phyloP scores from a whole-genome alignment of 2,888 invertebrate genomes.

The Copidosoma aretas region DNA sequence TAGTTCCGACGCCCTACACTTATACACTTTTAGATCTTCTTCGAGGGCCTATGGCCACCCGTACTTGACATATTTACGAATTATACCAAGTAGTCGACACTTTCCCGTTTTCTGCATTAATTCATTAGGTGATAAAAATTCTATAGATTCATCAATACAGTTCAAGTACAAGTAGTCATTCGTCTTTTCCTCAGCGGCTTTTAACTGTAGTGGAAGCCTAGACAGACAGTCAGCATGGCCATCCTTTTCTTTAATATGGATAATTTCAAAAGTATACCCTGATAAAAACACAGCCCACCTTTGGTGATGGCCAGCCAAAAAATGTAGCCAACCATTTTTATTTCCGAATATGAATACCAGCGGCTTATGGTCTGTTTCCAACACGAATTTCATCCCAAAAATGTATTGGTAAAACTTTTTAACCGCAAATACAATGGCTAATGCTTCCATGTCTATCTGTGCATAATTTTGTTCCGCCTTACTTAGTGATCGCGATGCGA shows the following conservation, averaged over 20 bases:
- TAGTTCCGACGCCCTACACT: neutral
- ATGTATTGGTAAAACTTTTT: neutral
- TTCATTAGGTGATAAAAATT: too few relatives aligned
- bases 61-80: neutral
- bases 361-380: conserved; percentile 45
- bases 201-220: neutral
- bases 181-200: neutral
- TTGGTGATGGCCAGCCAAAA: conserved; percentile 47
- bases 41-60: conserved; percentile 16
- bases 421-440: neutral
- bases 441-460: neutral
- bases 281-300: conserved; percentile 49
- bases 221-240: conserved; percentile 38
- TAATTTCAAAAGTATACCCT: conserved; percentile 47
- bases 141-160: neutral
- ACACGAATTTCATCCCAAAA: conserved; percentile 35
- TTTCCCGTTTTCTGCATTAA: neutral
- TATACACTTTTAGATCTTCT: conserved; percentile 4
- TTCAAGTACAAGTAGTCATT: too few relatives aligned
- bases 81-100: neutral
- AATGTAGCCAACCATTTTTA: conserved; percentile 42
- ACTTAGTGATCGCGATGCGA: neutral
- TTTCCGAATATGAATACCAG: conserved; percentile 50
- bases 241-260: conserved; percentile 29
- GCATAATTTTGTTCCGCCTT: neutral